Evolutionary conservation across 2,888 invertebrate genomes (phyloP), one percentile per base, ranked within the genome.

Genomic region (Hirudinaria manillensis): DNA sequence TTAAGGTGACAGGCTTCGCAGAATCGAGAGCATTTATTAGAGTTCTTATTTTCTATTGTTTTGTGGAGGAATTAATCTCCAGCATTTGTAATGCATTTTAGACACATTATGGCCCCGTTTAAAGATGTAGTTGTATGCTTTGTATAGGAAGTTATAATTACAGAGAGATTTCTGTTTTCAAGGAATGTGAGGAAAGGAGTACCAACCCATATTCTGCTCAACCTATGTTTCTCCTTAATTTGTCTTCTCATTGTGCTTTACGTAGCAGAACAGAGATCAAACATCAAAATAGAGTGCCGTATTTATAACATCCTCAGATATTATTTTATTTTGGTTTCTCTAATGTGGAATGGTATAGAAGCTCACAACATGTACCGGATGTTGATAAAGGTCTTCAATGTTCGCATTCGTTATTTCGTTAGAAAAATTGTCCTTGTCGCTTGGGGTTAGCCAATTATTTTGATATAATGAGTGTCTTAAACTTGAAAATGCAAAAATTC

Each of bases 291-390:
- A 27, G 76, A 74, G 2, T 78, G 78, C 55, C 71, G 71, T 1
- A 53, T 76, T 19, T 53, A 67, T 3, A 76, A 72, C 38, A 70
- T 34, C 24, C 36, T 77, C 29, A 56, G 66, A 21, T 45, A 77
- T 24, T 77, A 77, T 68, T 38, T 73, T 10, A 70, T 77, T 13
- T 61, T 77, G 19, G 75, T 73, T 21, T 77, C 77, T 4, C 73
- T 77, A 27, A 65, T 76, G 55, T 77, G 77, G 77, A 77, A 77
- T 65, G 75, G 72, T 16, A 56, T 70, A 2, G 77, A 77, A 68
- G 77, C 76, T 19, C 36, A 53, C 27, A 77, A 76, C 53, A 77
- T 77, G 77, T 77, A 77, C 36, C 65, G 75, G 27, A 3, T 73
- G 73, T 51, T 77, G 61, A 67, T 77, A 13, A 38, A 67, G 27